phyloP scores from a whole-genome alignment of 2,113 vertebrate genomes.

The Saimiri boliviensis region DNA sequence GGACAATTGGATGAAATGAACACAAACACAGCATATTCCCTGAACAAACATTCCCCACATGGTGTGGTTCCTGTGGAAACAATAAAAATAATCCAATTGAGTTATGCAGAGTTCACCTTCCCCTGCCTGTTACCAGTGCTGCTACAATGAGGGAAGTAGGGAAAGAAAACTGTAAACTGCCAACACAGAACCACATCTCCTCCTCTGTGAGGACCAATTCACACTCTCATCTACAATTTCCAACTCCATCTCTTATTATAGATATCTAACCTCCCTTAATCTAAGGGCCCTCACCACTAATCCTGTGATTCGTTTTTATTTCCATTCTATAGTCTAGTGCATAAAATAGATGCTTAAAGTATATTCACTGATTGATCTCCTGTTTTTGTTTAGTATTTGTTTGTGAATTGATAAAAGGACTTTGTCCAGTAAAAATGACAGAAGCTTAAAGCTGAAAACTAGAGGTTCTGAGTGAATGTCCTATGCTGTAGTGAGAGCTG shows the following conservation, averaged over 20 bases:
- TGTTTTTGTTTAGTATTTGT: not conserved
- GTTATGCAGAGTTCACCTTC: conserved; percentile 47
- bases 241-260: not conserved
- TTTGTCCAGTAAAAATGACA: not conserved
- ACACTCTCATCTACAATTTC: not conserved
- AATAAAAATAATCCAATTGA: conserved; percentile 72
- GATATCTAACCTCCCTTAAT: not conserved
- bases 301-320: not conserved
- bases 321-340: not conserved
- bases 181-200: not conserved
- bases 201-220: not conserved
- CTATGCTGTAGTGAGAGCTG: not conserved
- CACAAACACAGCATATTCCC: conserved; percentile 48
- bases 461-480: not conserved
- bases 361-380: not conserved
- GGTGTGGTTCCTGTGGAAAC: conserved; percentile 68
- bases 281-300: not conserved
- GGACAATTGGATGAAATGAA: conserved; percentile 61
- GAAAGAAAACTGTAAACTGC: not conserved
- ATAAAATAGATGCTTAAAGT: not conserved
- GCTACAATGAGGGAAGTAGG: not conserved
- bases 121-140: conserved; percentile 46
- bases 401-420: not conserved
- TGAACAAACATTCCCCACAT: conserved; percentile 64
- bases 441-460: not conserved